Evolutionary conservation across 92 coral and sea anemone species (phyloP), one percentile per base, ranked within the genome.

Genomic region (Parazoanthus darwini): DNA sequence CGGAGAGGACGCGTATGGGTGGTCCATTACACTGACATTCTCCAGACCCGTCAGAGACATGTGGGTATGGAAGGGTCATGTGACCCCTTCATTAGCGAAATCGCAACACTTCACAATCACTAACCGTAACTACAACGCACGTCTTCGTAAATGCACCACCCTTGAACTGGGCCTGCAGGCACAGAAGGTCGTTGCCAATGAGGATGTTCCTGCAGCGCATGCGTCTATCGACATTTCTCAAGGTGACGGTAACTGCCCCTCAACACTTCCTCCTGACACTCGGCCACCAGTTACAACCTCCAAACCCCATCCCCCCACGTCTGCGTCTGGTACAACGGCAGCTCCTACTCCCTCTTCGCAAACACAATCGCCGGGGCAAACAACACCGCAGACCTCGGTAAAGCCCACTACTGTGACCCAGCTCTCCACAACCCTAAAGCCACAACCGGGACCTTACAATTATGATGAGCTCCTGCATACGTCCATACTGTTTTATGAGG

Each of bases 401-500:
- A 20, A 81, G 46, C 85, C 85, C 26, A 15, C 74, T 36, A 63
- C 73, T 59, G 35, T 38, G 51, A 36, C 73, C 33, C 74, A 7
- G 85, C 1, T 35, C 43, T 59, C 76, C 37, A 65, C 86, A 63
- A 82, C 86, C 6, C 2, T 4, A 3, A 82, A 66, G 59, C 86
- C 86, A 39, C 74, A 63, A 1, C 56, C 58, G 74, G 86, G 86
- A 65, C 76, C 58, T 51, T 50, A 79, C 70, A 90, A 94, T 76
- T 96, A 96, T 80, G 80, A 77, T 20, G 91, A 90, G 50, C 94
- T 95, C 2, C 86, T 96, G 26, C 94, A 82, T 81, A 90, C 92
- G 75, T 96, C 98, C 8, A 96, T 96, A n/a, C 86, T 96, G 75
- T 96, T 96, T 88, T 96, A 93, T 93, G 98, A 96, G 56, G 98